Evolutionary conservation across 2,797 vertebrate genomes (phyloP).

Genomic region (Falco rusticolus): DNA sequence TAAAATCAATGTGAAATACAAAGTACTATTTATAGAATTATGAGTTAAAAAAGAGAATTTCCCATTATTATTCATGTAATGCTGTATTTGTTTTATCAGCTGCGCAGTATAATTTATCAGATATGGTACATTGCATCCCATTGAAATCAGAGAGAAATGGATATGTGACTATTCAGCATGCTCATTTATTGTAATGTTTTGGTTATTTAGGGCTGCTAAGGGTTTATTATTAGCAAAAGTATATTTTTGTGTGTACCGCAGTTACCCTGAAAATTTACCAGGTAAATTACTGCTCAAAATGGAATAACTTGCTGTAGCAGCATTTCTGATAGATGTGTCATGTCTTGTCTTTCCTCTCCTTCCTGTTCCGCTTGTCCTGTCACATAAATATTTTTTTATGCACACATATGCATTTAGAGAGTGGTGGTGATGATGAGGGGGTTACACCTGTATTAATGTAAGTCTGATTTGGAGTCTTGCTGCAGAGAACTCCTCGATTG

Average conservation of each 20-base stretch:
- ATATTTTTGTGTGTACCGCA: neutral
- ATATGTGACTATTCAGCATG: slow-evolving; percentile 14
- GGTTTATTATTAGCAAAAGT: neutral
- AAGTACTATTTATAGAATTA: slow-evolving; percentile 6
- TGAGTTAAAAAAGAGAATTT: neutral
- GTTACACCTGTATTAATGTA: neutral
- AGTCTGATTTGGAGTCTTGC: neutral
- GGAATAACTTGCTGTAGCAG: neutral
- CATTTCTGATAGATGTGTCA: neutral
- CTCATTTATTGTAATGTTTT: slow-evolving; percentile 8
- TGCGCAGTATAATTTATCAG: slow-evolving; percentile 19
- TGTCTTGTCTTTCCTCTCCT: neutral
- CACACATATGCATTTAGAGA: neutral
- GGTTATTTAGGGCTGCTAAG: slow-evolving; percentile 28
- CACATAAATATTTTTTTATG: neutral
- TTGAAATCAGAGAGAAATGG: slow-evolving; percentile 45
- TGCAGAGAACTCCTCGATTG: neutral
- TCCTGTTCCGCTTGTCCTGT: neutral
- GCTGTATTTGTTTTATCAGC: slow-evolving; percentile 33
- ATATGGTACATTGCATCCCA: slow-evolving; percentile 4
- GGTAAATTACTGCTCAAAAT: neutral
- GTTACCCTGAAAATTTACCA: neutral
- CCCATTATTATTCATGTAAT: neutral
- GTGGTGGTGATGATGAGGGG: neutral
- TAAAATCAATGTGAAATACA: slow-evolving; percentile 25